Conservation (phyloP, 2,113 vertebrate species). For the Nyctibius bracteatus region DNA sequence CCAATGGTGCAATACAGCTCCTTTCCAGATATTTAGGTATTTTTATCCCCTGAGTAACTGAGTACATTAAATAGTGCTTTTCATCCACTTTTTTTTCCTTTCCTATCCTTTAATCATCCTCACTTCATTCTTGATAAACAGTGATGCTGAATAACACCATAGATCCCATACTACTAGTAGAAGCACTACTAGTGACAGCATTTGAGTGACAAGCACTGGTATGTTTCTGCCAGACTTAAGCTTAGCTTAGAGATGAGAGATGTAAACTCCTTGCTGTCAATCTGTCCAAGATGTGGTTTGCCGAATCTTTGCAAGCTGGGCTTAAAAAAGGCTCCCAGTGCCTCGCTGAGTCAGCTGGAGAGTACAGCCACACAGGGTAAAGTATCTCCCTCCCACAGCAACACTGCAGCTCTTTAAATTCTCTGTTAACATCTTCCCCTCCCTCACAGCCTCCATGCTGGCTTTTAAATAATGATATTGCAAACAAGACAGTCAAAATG, state of each 20-base stretch:
- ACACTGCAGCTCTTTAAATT: neutral
- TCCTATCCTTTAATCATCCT: neutral
- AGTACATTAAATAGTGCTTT: neutral
- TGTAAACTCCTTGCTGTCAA: neutral
- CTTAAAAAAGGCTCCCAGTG: neutral
- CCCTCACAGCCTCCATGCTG: neutral
- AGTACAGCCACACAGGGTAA: neutral
- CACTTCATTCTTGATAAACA: neutral
- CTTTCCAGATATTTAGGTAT: neutral
- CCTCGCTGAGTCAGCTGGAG: neutral
- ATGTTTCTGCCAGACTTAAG: neutral
- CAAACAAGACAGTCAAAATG: neutral
- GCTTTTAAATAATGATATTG: neutral
- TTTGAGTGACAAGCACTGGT: neutral
- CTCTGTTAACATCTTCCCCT: neutral
- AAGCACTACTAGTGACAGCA: neutral
- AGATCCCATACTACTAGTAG: neutral
- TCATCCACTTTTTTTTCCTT: neutral
- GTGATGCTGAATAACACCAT: neutral
- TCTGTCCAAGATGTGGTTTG: neutral
- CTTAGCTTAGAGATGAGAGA: neutral
- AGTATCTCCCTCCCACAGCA: neutral
- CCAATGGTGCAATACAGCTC: neutral
- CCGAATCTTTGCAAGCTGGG: neutral
- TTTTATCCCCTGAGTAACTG: neutral